Conservation (phyloP, 2,113 vertebrate genomes). For the Myotis davidii region DNA sequence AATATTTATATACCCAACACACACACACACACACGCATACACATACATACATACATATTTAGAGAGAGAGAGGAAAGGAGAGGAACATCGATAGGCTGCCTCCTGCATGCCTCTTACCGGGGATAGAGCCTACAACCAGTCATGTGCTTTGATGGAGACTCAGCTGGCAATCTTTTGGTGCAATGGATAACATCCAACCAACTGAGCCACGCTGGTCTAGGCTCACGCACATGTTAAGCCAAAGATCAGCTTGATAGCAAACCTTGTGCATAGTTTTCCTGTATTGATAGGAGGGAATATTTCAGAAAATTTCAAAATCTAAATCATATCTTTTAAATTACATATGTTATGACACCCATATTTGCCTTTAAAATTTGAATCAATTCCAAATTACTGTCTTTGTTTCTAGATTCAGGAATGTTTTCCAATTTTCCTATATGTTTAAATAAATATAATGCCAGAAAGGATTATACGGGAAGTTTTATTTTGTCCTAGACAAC, state of each 20-base stretch:
- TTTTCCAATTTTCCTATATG: conserved; percentile 18
- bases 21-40: too few relatives aligned
- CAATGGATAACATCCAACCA: background rate
- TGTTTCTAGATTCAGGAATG: background rate
- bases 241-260: conserved; percentile 40
- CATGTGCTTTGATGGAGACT: background rate
- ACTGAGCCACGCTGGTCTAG: background rate
- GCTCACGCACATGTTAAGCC: background rate
- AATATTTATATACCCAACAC: too few relatives aligned
- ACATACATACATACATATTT: too few relatives aligned
- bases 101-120: background rate
- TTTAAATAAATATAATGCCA: background rate
- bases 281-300: conserved; percentile 7
- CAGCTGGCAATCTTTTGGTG: background rate
- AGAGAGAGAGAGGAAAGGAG: background rate
- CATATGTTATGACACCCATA: background rate
- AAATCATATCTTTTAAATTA: conserved; percentile 4
- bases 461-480: background rate
- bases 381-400: conserved; percentile 14
- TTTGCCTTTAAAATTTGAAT: conserved; percentile 56
- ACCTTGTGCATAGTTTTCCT: background rate
- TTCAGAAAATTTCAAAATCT: conserved; percentile 43
- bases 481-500: background rate
- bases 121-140: background rate
- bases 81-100: background rate